Base-by-base conservation (phyloP, 2,797 vertebrate genomes). In the Leuciscus waleckii region DNA sequence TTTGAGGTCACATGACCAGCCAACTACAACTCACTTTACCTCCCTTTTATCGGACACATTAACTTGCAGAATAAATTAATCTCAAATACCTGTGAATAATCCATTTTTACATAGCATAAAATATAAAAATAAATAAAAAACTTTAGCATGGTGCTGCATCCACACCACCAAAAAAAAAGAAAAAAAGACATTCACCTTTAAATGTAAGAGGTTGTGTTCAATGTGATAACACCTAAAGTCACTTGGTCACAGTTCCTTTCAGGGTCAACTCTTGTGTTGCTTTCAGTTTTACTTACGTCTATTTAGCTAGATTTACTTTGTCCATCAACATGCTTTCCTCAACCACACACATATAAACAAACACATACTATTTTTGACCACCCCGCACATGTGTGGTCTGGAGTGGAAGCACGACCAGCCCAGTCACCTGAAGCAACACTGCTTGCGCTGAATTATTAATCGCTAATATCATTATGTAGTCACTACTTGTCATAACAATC, bases 391-490 rank as follows among this genome's bases (percentile, higher is more conserved):
- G 93, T 92, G 93, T 87, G 86, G 88, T 88, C 74, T 79, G 82
- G 76, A 83, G 32, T 81, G 86, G 79, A 86, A 81, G 43, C 85
- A 81, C 58, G 69, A 21, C 79, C 37, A 83, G 87, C 90, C 93
- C 89, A 87, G 91, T 94, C 95, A 95, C 94, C 95, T 95, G 95
- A 93, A 92, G 92, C 85, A 71, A 87, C 88, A 90, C 87, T 69
- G 90, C 89, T 89, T 91, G 83, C 35, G 23, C 85, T 96, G 93
- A 97, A 98, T 98, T 97, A 98, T 98, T 98, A 92, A 98, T 97
- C 85, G 79, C 93, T 97, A 97, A 97, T 98, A 97, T 98, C 97
- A 97, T 98, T 97, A 97, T 97, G 97, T 95, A 95, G 95, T 95
- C 95, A 91, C 91, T 91, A 92, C 94, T 95, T 97, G 97, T 97